phyloP scores from a whole-genome alignment of 2,113 vertebrate species.

The Toxostoma redivivum region DNA sequence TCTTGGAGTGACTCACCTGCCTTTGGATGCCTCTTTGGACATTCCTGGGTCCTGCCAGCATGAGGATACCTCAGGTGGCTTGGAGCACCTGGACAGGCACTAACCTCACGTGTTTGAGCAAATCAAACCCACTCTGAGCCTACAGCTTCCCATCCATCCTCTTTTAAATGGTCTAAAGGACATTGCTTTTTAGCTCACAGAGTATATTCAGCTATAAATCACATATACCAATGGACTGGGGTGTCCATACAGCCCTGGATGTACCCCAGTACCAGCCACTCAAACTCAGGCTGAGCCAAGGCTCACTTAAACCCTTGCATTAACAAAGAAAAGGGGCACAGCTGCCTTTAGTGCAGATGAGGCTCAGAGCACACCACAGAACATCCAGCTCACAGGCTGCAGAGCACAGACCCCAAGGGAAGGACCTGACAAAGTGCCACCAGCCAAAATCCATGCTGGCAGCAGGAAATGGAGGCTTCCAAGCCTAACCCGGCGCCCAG shows the following conservation, averaged over 20 bases:
- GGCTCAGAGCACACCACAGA: not conserved
- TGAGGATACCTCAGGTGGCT: not conserved
- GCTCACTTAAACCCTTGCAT: not conserved
- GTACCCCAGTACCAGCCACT: not conserved
- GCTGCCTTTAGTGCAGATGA: not conserved
- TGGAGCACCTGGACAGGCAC: not conserved
- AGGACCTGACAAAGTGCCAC: not conserved
- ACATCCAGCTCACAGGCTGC: rapidly evolving
- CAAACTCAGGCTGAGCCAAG: not conserved
- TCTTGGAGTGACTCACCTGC: not conserved
- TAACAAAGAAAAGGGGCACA: not conserved
- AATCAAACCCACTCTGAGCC: not conserved
- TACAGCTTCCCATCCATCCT: not conserved
- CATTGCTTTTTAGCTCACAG: not conserved
- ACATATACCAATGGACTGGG: rapidly evolving
- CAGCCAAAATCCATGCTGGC: not conserved
- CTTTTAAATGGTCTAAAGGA: not conserved
- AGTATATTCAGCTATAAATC: not conserved
- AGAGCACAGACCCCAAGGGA: not conserved
- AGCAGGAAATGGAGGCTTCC: not conserved
- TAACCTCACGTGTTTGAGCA: not conserved
- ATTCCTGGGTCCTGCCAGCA: not conserved
- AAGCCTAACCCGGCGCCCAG: not conserved
- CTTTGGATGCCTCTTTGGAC: not conserved
- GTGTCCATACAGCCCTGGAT: not conserved